Evolutionary conservation across 35 echinoderm and acorn worm genomes (phyloP), one percentile per base, ranked within the genome.

Genomic region (Diadema setosum): DNA sequence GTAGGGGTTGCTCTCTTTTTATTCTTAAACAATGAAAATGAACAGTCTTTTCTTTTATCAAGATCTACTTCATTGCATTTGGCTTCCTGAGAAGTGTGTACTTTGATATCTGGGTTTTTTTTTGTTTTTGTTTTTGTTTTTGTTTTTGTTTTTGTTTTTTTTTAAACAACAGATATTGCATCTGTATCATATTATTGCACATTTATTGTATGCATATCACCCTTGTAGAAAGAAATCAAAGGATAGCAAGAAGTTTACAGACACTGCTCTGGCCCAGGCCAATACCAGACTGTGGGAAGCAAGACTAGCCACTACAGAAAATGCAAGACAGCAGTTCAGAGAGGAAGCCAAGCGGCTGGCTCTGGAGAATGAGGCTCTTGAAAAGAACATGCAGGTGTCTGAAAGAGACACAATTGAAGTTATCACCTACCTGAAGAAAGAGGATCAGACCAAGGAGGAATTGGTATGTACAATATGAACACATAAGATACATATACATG

Each of bases 331-430:
- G 45, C 92, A 98, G 84, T 99, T 94, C 93, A 80, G 96, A 83
- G 96, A 99, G 49, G 91, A 90, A 86, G 93, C 96, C 17, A 99
- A 95, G 57, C 80, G 75, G 15, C 80, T 99, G 44, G 87, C 96
- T 0, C 81, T 92, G 55, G 89, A 99, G 50, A 99, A 99, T 94
- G 96, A 99, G 69, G 57, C 85, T 0, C 58, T 99, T 7, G 92
- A 99, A 61, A 90, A 65, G 24, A 81, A 92, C 31, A 81, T 94
- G 82, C 40, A 65, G 39, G 36, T 91, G 32, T 89, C 96, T 73
- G 96, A 99, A 58, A 94, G 85, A 42, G 96, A 95, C 56, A 99
- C 96, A 21, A 91, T 99, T 49, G 96, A 99, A 70, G 92, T 99
- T 39, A 91, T 95, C 23, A 94, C 92, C 33, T 99, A 95, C 87